Evolutionary conservation across 1,140 invertebrate genomes (phyloP).

Genomic region (Wiebesia pumilae): DNA sequence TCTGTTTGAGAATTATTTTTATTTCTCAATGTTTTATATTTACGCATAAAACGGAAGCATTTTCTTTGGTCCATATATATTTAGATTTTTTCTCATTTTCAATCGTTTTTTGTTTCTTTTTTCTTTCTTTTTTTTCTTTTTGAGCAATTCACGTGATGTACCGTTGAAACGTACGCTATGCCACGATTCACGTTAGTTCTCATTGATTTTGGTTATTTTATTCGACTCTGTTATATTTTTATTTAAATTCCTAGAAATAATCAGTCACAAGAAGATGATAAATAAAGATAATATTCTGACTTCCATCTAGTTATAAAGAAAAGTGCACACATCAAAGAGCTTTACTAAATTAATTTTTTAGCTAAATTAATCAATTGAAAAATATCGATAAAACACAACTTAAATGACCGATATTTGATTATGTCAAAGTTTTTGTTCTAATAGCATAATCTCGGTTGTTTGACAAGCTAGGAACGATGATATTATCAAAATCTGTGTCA

Average conservation of each 20-base stretch:
- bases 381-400: not conserved
- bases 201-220: not conserved
- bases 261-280: too few relatives aligned
- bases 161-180: not conserved
- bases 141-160: not conserved
- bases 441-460: not conserved
- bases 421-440: not conserved
- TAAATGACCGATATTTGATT: not conserved
- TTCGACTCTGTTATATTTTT: not conserved
- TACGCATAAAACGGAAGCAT: not conserved
- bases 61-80: not conserved
- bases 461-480: not conserved
- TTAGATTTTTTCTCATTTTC: not conserved
- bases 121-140: not conserved
- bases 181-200: not conserved
- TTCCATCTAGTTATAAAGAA: too few relatives aligned
- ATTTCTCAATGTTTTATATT: not conserved
- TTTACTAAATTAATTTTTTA: too few relatives aligned
- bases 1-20: slow-evolving; percentile 1
- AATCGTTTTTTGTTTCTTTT: too few relatives aligned
- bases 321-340: too few relatives aligned
- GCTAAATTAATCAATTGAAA: not conserved
- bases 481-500: not conserved
- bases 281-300: too few relatives aligned
- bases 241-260: not conserved